Percentiles rank a stretch among this genome's conserved stretches.
Conservation (phyloP, 2,797 vertebrate species). For the Arnoldichthys spilopterus region DNA sequence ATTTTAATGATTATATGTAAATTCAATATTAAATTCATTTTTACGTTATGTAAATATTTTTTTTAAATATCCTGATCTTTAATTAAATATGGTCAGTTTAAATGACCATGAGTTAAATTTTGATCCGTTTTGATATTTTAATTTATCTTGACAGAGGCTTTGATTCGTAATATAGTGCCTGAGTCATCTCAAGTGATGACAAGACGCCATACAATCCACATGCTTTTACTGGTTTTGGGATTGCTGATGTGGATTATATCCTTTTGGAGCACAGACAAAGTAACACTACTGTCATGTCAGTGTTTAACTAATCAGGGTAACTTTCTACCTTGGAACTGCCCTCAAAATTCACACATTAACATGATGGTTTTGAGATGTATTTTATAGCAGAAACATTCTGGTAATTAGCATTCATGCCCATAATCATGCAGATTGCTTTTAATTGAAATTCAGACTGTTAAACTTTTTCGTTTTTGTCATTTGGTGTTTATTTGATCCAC, state of each 20-base stretch:
- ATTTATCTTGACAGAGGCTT: constrained; percentile 5
- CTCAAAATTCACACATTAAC: not conserved
- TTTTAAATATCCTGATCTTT: not conserved
- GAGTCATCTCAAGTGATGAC: not conserved
- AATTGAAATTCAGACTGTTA: not conserved
- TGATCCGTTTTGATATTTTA: not conserved
- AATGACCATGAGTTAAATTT: not conserved
- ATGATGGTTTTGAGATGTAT: not conserved
- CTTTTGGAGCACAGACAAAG: not conserved
- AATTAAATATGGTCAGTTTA: not conserved
- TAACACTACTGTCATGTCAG: not conserved
- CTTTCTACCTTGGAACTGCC: not conserved
- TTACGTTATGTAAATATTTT: not conserved
- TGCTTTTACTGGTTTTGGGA: constrained; percentile 4
- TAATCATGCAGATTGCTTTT: not conserved
- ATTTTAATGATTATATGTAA: not conserved
- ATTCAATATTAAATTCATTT: not conserved
- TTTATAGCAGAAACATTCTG: not conserved
- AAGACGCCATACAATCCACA: not conserved
- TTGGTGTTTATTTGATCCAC: not conserved
- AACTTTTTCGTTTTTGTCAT: not conserved
- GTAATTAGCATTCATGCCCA: not conserved
- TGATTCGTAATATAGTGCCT: constrained; percentile 21
- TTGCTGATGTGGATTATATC: not conserved
- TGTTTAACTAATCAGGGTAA: constrained; percentile 10